Evolutionary conservation across 2,888 invertebrate species (phyloP).

Genomic region (Acleris holmiana): DNA sequence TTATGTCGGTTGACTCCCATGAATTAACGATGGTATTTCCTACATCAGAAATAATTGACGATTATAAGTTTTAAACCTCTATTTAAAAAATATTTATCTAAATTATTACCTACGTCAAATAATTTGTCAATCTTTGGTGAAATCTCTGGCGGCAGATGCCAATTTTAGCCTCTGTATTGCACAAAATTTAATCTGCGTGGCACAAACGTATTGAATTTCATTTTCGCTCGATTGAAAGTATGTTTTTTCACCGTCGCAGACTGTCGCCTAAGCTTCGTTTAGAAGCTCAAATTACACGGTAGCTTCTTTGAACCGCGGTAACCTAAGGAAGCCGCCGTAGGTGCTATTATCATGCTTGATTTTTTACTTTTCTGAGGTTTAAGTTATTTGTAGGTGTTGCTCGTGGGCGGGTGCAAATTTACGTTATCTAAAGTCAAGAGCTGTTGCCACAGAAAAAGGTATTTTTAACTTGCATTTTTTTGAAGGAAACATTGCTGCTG

Average conservation of each 20-base stretch:
- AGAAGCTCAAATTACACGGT: conserved; percentile 77
- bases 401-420: conserved; percentile 65
- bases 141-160: conserved; percentile 78
- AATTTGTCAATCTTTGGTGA: conserved; percentile 59
- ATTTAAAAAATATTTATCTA: neutral
- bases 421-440: conserved; percentile 52
- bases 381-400: conserved; percentile 66
- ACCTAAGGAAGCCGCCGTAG: conserved; percentile 63
- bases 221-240: conserved; percentile 73
- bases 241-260: conserved; percentile 70
- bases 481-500: conserved; percentile 21
- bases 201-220: conserved; percentile 79
- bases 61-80: neutral
- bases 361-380: conserved; percentile 52
- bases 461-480: conserved; percentile 10
- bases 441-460: conserved; percentile 44
- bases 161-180: conserved; percentile 71
- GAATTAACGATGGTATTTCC: neutral
- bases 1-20: neutral
- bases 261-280: conserved; percentile 79
- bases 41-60: neutral
- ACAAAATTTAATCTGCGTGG: conserved; percentile 79
- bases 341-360: conserved; percentile 47
- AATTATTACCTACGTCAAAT: conserved; percentile 8
- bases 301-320: conserved; percentile 73